Evolutionary conservation across 2,888 invertebrate species (phyloP), one percentile per base, ranked within the genome.

Genomic region (Pachymerium ferrugineum): DNA sequence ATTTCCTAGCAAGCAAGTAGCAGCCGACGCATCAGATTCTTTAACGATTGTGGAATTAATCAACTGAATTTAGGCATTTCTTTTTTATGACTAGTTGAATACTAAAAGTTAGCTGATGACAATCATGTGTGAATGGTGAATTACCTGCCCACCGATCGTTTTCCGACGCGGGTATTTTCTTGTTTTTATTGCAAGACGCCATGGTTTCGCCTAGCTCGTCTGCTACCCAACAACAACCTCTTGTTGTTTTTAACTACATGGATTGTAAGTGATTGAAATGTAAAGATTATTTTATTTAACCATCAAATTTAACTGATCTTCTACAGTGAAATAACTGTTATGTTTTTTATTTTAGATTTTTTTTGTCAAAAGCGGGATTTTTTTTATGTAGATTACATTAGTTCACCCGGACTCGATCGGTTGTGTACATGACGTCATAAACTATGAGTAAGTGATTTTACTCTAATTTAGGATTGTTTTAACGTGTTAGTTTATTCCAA

Each of bases 161-260:
- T 69, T 69, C 22, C 12, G 30, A 33, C 10, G 72, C 12, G 29
- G 72, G 29, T 35, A 54, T 54, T 54, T 29, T 72, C 54, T 54
- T 54, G 54, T 72, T 54, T 72, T 72, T 72, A 72, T 54, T 72
- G 28, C 30, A 35, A 72, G 72, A 54, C 72, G 72, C 72, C 72
- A 72, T 72, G 30, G 54, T 54, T 30, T 35, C 71, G 22, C 73
- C 73, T 30, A 33, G 67, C 73, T 73, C 73, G 73, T 73, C 73
- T 73, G 73, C 73, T 73, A 68, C 67, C 68, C 73, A 73, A 68
- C 73, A 73, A 62, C 73, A 68, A 31, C 47, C 68, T 28, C 25
- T 10, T 25, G 12, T 25, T n/a, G 8, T 6, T 28, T 28, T 1
- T 12, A 28, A 28, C 28, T 3, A 12, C 10, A 12, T 25, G 10